phyloP scores from a whole-genome alignment of 2,797 vertebrate species.

The Coendou prehensilis region DNA sequence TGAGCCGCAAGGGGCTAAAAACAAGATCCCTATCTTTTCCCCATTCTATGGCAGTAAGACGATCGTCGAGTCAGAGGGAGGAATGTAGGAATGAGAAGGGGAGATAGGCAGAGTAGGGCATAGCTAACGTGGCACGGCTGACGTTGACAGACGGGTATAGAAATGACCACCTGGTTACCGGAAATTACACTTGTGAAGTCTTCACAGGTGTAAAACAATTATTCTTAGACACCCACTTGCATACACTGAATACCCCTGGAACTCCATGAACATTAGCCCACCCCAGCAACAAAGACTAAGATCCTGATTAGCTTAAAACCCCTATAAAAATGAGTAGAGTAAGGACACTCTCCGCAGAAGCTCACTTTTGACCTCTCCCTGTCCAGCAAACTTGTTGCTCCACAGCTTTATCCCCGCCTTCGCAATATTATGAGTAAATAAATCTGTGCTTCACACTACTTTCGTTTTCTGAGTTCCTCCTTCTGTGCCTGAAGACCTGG shows the following conservation, averaged over 20 bases:
- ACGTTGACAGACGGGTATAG: not conserved
- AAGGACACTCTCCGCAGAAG: not conserved
- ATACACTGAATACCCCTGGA: not conserved
- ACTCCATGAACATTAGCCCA: not conserved
- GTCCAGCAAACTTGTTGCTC: not conserved
- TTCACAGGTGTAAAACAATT: not conserved
- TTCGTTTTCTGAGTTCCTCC: not conserved
- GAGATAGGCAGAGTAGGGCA: not conserved
- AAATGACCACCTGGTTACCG: not conserved
- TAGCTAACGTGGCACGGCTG: not conserved
- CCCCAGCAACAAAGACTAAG: not conserved
- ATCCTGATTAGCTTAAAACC: fast-evolving
- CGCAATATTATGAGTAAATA: not conserved
- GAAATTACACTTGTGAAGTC: not conserved
- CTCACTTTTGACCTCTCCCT: not conserved
- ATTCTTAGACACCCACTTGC: not conserved
- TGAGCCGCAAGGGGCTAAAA: too few relatives aligned
- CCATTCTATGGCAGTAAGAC: not conserved
- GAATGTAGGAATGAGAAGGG: not conserved
- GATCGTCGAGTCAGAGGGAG: not conserved
- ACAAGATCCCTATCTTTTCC: not conserved
- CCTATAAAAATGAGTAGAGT: not conserved
- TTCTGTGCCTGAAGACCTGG: not conserved
- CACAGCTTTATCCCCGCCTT: not conserved
- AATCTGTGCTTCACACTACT: not conserved